Evolutionary conservation across 1,140 invertebrate genomes (phyloP), one percentile per base, ranked within the genome.

Genomic region (Tachypleus tridentatus): DNA sequence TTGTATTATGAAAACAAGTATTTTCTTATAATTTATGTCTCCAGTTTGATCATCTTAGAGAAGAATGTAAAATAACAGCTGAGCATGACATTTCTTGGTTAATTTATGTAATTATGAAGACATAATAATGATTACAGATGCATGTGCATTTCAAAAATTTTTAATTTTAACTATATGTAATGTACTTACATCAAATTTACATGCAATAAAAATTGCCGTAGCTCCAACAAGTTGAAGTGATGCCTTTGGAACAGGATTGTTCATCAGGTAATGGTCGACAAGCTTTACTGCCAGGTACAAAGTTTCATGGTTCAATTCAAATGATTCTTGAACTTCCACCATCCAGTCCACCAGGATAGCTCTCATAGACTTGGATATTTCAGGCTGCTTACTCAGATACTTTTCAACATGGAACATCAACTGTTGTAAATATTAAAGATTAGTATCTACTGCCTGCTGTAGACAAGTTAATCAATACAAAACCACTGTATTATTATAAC

Each of bases 221-320:
- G 92, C 89, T 1, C 93, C 95, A 58, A 98, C 79, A 48, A 99
- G 80, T 76, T 98, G 96, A 51, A 98, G 73, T 71, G 72, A 84
- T 82, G 73, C 88, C 83, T 79, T 89, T 86, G 50, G 81, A 78
- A 71, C 88, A 79, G 50, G 80, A 74, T 73, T 84, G 76, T 76
- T 84, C 56, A 85, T 84, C 57, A 98, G 79, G 77, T 89, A 98
- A 58, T 91, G 79, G 77, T 99, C 97, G 3, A 97, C 87, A 63
- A 99, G 78, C 80, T 97, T 98, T 11, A 98, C 93, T 61, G 90
- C 93, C 72, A 97, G 81, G 76, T 99, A 99, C 3, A 99, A 77
- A 0, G 96, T 98, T 79, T 99, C 97, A 72, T 99, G 97, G 78
- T 98, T 98, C 3, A 99, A 79, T 76, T 98, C 95, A 77, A 98